A percentile compares a stretch with the other conserved stretches of the same genome.
Conservation (phyloP, 2,888 invertebrate genomes). For the Hesperia comma region DNA sequence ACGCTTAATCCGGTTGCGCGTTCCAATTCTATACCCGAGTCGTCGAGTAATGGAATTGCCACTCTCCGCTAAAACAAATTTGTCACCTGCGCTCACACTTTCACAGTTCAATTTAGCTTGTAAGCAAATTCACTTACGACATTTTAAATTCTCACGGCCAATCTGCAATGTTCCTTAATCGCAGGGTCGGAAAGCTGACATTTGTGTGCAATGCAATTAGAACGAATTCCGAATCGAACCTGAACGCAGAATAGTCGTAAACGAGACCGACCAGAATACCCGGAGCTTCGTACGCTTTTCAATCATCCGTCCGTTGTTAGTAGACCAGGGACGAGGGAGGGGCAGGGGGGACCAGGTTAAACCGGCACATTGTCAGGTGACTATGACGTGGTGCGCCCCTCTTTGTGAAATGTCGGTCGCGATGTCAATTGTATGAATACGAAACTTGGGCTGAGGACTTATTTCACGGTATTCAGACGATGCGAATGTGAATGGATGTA, state of each 20-base stretch:
- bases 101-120: no score
- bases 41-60: no score
- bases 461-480: neutral
- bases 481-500: no score
- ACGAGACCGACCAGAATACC: neutral
- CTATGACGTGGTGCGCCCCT: slow-evolving; percentile 4
- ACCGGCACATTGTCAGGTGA: neutral
- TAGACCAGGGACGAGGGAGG: neutral
- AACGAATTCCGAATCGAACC: no score
- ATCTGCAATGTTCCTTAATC: no score
- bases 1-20: slow-evolving; percentile 6
- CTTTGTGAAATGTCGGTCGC: slow-evolving; percentile 9
- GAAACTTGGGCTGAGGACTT: neutral
- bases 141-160: no score
- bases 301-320: neutral
- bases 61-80: no score
- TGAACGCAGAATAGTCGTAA: no score
- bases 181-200: no score
- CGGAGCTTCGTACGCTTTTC: slow-evolving; percentile 1
- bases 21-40: slow-evolving; percentile 1
- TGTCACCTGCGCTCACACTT: no score
- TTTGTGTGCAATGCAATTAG: no score
- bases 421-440: slow-evolving; percentile 9
- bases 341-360: neutral
- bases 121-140: no score